Conservation (phyloP, 92 coral and sea anemone species). For the Muricea muricata region DNA sequence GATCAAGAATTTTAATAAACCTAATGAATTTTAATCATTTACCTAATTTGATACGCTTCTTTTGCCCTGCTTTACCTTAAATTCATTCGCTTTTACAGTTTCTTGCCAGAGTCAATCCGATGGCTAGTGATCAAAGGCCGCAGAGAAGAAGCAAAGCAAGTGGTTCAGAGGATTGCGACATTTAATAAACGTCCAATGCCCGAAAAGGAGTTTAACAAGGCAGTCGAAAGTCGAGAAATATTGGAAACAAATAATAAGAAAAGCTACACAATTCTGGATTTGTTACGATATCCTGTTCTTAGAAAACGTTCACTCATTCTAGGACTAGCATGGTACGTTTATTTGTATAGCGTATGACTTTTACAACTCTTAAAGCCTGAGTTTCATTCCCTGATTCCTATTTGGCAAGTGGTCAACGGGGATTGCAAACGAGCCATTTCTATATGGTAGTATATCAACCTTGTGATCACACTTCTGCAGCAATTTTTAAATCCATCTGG, state of each 20-base stretch:
- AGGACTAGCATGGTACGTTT: neutral
- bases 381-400: neutral
- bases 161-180: neutral
- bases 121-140: conserved; percentile 7
- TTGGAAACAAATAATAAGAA: neutral
- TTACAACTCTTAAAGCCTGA: neutral
- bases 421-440: too few relatives aligned
- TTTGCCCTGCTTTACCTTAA: too few relatives aligned
- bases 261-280: conserved; percentile 7
- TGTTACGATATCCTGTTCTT: neutral
- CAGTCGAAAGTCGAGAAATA: neutral
- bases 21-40: too few relatives aligned
- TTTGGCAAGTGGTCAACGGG: too few relatives aligned
- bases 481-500: too few relatives aligned
- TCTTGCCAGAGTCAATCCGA: conserved; percentile 22
- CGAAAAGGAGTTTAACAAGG: neutral
- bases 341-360: too few relatives aligned
- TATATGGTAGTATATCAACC: too few relatives aligned
- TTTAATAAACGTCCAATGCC: conserved; percentile 12
- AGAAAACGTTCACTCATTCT: conserved; percentile 11
- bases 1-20: neutral
- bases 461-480: too few relatives aligned
- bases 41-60: too few relatives aligned
- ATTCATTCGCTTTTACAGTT: too few relatives aligned
- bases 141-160: neutral